Evolutionary conservation across 1,140 invertebrate genomes (phyloP), one percentile per base, ranked within the genome.

Genomic region (Apis cerana): DNA sequence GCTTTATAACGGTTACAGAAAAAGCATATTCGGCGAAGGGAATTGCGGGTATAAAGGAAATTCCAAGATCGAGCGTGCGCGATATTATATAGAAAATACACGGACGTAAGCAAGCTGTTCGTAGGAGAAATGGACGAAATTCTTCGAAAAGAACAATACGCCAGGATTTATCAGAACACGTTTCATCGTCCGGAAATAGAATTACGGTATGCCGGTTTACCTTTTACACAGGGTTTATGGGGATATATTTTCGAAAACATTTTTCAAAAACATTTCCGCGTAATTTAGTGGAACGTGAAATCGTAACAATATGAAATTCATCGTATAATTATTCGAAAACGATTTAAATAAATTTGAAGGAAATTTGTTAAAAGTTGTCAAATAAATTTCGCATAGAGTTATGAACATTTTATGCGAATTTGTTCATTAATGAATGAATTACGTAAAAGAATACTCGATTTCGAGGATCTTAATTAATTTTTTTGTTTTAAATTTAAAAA

Each of bases 21-120:
- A 19, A 33, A 74, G 56, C 54, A n/a, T 74, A 74, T 74, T 59
- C 23, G 17, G 52, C 56, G n/a, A 5, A 33, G 71, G 59, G 59
- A 74, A 43, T 48, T 74, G 71, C 56, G 13, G 21, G 13, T 19
- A 74, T 74, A 74, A 61, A 48, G 56, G 1, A 61, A 74, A 74
- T 59, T 74, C 56, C 33, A 33, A 17, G 71, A 74, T 74, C 27
- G 21, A 48, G 33, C 12, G 56, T 59, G 56, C 33, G 10, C 27
- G 71, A 17, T 61, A 48, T n/a, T 58, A n/a, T 59, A 56, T 48
- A 59, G 56, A 43, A 33, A 59, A 59, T 59, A 72, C 7, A 43
- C 23, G 27, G 33, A 59, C 33, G 17, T n/a, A 54, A 54, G 15
- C 69, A n/a, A 43, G 71, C 54, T 48, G 56, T 61, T n/a, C 33